Base-by-base conservation (phyloP, 2,113 vertebrate species). In the Scomber colias region DNA sequence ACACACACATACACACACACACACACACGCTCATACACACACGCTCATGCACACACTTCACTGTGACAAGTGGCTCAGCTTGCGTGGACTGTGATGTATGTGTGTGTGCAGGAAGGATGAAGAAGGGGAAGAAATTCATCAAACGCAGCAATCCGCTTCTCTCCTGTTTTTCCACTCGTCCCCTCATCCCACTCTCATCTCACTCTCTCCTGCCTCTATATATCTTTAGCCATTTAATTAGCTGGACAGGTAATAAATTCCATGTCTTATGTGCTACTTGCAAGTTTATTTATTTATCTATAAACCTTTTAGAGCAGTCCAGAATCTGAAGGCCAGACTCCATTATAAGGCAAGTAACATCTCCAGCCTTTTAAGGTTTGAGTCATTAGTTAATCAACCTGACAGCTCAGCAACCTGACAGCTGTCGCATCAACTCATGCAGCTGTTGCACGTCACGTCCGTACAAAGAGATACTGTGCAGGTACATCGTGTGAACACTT, bases 141-240 rank as follows among this genome's bases (percentile, higher is more conserved):
- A 88, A 77, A 82, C 55, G 24, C 67, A 66, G 64, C 81, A 88
- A 60, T 82, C 60, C n/a, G 50, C 76, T 71, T 84, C 74, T 53
- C 45, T 66, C 64, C 75, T 77, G 66, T 79, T 89, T 71, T 83
- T 73, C 77, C 75, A 49, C 80, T 82, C 74, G 27, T 75, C 78
- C 81, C 83, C 70, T 87, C 68, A 78, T 85, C 82, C 64, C 71
- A 77, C 81, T 82, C 84, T 89, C 82, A 79, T 82, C 77, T 72
- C 82, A 51, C 76, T 83, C 76, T 81, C 77, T 50, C 64, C 53
- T 66, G 62, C 69, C 44, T 81, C 81, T 46, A 90, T 92, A 93
- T 91, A 92, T 93, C 92, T 92, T 84, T 69, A 87, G 84, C 87
- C 89, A 91, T 92, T 94, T 93, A 92, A 94, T 95, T 95, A 95